Percentiles rank a stretch among this genome's conserved stretches.
These are phyloP conservation scores for Pangasius djambal DNA, from an alignment of 2,797 vertebrate species.

Conservation along the genomic window DNA sequence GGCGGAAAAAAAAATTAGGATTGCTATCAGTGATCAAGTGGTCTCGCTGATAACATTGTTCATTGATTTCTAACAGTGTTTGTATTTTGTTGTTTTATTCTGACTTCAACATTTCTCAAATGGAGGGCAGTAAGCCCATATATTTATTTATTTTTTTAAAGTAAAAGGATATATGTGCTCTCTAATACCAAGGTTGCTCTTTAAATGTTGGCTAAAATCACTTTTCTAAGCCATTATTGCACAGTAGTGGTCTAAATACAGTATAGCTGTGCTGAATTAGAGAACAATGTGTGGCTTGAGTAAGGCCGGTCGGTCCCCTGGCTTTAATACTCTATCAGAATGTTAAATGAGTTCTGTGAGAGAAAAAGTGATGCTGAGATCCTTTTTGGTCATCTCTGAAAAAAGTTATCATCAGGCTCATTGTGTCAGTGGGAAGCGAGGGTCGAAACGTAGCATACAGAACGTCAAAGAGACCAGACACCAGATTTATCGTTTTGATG, in stretches of 20 bases:
- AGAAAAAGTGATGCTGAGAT: neutral
- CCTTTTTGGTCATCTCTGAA: neutral
- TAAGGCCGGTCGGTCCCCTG: neutral
- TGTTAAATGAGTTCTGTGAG: neutral
- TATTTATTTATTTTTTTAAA: neutral
- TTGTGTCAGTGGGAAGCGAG: too few relatives aligned
- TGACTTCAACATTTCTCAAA: neutral
- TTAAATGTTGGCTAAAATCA: neutral
- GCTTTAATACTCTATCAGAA: neutral
- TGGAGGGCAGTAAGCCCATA: neutral
- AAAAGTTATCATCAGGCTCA: neutral
- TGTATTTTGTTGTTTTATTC: neutral
- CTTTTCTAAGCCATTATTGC: neutral
- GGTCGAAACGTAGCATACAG: too few relatives aligned
- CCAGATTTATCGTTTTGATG: too few relatives aligned
- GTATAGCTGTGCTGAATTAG: neutral
- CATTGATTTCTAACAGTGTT: neutral
- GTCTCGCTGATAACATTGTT: neutral
- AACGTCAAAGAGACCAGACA: too few relatives aligned
- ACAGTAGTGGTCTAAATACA: neutral
- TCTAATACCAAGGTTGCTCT: neutral
- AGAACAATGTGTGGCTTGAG: neutral
- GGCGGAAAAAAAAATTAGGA: neutral
- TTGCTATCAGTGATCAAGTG: conserved; percentile 2
- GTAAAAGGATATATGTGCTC: neutral